Evolutionary conservation across 2,797 vertebrate genomes (phyloP), one percentile per base, ranked within the genome.

Genomic region (Manis crassicaudata): DNA sequence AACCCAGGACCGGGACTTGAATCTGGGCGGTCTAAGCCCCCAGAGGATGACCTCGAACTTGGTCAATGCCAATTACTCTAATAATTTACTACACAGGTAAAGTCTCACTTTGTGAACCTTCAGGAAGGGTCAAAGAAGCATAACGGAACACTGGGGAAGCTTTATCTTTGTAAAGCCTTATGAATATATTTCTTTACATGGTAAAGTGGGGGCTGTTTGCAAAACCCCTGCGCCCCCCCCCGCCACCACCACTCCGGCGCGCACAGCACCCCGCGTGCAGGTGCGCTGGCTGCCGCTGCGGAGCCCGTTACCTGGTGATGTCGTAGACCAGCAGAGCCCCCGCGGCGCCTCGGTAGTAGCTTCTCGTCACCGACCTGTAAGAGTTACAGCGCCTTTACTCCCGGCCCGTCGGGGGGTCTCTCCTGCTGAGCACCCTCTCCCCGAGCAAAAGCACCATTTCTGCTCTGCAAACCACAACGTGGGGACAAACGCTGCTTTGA

Each of bases 291-390:
- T 46, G 46, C 46, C 46, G 46, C 46, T 46, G 9, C 10, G 73
- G 46, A 12, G 17, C 4, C 21, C 50, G 46, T 99, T 98, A 99
- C 99, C 99, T 99, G 98, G 99, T 99, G 98, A 99, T 99, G 98
- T 99, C 99, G 96, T 99, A 99, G 97, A 99, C 99, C 87, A 99
- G 99, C 96, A 99, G 99, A 63, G 99, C 99, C 95, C 99, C 99
- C 0, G 99, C 99, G 18, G 99, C 99, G 86, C 99, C 99, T 99
- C 99, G 99, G 98, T 99, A 99, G 98, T 99, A 99, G 98, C 99
- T 99, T 98, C 99, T 99, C 94, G 99, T 99, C 98, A 99, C 99
- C 97, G 99, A 99, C 92, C 99, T 99, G 98, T 98, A 99, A 90
- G 43, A 98, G 94, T 13, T 1, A 91, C 27, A 68, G 18, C 37